Evolutionary conservation across 2,113 vertebrate species (phyloP), one percentile per base, ranked within the genome.

Genomic region (Oryzias javanicus): DNA sequence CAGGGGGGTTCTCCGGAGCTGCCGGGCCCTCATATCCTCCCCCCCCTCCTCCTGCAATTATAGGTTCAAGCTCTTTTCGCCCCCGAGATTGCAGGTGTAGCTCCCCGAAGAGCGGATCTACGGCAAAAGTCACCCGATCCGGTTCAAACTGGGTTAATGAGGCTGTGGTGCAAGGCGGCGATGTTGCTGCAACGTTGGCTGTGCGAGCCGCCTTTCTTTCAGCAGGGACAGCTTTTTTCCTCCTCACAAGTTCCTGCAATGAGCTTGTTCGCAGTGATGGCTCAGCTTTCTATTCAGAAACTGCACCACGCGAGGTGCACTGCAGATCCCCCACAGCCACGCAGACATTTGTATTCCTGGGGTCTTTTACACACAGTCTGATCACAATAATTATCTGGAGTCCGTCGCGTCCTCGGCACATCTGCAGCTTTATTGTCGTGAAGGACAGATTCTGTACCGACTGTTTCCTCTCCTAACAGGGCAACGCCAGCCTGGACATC

Each of bases 401-500:
- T 64, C 56, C 77, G 72, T 78, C 83, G 8, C 84, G 75, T 81
- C 68, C 81, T 78, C 79, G 81, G 76, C 44, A 86, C 79, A 85
- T 70, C 70, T 74, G 70, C 55, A 63, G 68, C 44, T 25, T 74
- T 85, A 62, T 80, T 81, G 58, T 75, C 19, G 66, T 4, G 8
- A 14, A 17, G 6, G 46, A 16, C 15, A 40, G 10, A 27, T 20
- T 10, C 35, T 35, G 35, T 51, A 49, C 68, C 4, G 18, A 29
- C n/a, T 27, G 0, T 52, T 18, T 51, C 58, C 6, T 65, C 49
- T 46, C 73, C 16, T 52, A 57, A 25, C 22, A 99, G 97, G 97
- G 97, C 75, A 99, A 54, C 49, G 97, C 97, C 78, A 99, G 95
- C 86, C 82, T 99, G 88, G 97, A 99, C 91, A 94, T 99, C 72